Conservation (phyloP, 2,888 invertebrate genomes). For the Himalopsyche tibetana region DNA sequence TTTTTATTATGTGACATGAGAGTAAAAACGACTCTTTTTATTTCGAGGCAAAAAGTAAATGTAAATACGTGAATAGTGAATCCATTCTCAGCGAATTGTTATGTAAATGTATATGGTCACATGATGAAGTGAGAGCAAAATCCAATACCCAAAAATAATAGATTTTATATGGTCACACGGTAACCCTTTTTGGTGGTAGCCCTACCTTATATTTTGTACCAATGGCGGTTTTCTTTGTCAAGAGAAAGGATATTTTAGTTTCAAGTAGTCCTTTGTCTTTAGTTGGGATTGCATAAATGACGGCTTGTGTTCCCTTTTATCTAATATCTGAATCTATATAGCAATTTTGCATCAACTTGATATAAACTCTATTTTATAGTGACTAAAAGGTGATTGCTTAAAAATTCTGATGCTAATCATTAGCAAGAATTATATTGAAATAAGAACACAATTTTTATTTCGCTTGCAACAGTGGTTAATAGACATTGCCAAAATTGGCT, state of each 20-base stretch:
- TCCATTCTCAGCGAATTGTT: no score
- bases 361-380: not conserved
- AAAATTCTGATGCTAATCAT: not conserved
- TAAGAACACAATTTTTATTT: no score
- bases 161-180: no score
- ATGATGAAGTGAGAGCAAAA: no score
- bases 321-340: not conserved
- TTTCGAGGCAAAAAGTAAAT: no score
- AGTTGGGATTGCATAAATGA: not conserved
- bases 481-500: no score
- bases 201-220: not conserved
- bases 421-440: not conserved
- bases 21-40: no score
- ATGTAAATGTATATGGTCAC: no score
- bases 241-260: slow-evolving; percentile 34
- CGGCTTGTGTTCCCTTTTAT: not conserved
- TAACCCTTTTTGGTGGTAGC: not conserved
- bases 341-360: not conserved
- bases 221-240: not conserved
- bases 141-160: no score
- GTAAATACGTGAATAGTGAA: no score
- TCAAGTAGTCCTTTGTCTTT: not conserved
- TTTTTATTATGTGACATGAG: no score
- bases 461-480: no score
- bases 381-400: not conserved